These are phyloP conservation scores for Physella acuta DNA, from an alignment of 1,140 invertebrate genomes.

Conservation along the genomic window DNA sequence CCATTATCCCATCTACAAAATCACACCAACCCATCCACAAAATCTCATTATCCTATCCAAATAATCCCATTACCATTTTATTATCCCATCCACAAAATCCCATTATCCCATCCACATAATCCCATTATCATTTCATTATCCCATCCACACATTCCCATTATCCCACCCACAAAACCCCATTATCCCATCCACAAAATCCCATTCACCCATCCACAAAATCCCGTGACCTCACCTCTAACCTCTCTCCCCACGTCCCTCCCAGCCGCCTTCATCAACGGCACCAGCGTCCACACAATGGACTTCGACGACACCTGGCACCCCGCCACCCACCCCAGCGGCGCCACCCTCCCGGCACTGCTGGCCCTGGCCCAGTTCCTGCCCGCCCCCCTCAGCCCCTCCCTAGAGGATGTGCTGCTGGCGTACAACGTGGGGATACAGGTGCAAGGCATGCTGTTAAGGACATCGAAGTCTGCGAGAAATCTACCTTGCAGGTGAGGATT, in stretches of 20 bases:
- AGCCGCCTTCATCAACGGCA: constrained; percentile 45
- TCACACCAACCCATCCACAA: too few relatives aligned
- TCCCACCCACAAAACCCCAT: too few relatives aligned
- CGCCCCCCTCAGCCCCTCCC: constrained; percentile 23
- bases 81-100: too few relatives aligned
- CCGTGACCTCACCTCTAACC: neutral
- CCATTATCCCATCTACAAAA: too few relatives aligned
- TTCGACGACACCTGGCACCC: constrained; percentile 52
- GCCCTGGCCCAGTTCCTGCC: constrained; percentile 40
- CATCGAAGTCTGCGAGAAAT: constrained; percentile 35
- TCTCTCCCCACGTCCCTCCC: neutral
- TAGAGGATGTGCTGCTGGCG: constrained; percentile 42
- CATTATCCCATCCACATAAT: too few relatives aligned
- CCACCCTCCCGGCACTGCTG: constrained; percentile 43
- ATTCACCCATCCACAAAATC: too few relatives aligned
- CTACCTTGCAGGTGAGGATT: constrained; percentile 47
- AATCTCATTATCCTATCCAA: too few relatives aligned
- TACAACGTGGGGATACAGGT: constrained; percentile 49
- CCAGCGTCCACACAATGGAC: constrained; percentile 48
- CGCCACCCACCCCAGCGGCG: constrained; percentile 47
- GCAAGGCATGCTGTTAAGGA: constrained; percentile 41
- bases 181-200: too few relatives aligned
- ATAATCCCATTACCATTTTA: too few relatives aligned
- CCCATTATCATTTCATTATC: too few relatives aligned
- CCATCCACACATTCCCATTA: too few relatives aligned